phyloP scores from a whole-genome alignment of 2,113 vertebrate species.

The Gallinago undulata region DNA sequence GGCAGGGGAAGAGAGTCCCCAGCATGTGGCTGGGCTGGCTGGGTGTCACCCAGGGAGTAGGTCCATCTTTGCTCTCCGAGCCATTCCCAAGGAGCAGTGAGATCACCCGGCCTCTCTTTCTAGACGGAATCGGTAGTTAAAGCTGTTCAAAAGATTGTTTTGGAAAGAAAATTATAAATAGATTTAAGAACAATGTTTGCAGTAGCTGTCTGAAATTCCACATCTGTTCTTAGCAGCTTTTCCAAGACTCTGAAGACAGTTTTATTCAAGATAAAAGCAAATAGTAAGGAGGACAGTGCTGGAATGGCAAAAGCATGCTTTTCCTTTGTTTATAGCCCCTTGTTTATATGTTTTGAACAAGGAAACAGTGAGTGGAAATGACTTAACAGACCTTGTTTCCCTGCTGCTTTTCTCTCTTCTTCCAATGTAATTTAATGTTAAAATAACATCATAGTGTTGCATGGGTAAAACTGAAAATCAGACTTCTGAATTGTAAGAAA shows the following conservation, averaged over 20 bases:
- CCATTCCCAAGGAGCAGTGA: not conserved
- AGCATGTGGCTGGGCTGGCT: not conserved
- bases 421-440: not conserved
- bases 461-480: not conserved
- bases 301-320: not conserved
- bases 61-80: not conserved
- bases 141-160: not conserved
- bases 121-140: not conserved
- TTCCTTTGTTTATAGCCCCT: not conserved
- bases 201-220: not conserved
- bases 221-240: not conserved
- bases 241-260: not conserved
- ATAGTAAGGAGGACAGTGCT: not conserved
- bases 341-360: not conserved
- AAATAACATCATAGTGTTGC: not conserved
- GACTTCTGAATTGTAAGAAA: not conserved
- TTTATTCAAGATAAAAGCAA: not conserved
- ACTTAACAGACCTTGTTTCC: not conserved
- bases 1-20: not conserved
- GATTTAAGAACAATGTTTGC: not conserved
- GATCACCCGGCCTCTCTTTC: not conserved
- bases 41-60: not conserved
- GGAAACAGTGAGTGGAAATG: not conserved
- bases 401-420: not conserved
- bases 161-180: not conserved